phyloP scores from a whole-genome alignment of 2,888 invertebrate genomes.

The Ischnura elegans region DNA sequence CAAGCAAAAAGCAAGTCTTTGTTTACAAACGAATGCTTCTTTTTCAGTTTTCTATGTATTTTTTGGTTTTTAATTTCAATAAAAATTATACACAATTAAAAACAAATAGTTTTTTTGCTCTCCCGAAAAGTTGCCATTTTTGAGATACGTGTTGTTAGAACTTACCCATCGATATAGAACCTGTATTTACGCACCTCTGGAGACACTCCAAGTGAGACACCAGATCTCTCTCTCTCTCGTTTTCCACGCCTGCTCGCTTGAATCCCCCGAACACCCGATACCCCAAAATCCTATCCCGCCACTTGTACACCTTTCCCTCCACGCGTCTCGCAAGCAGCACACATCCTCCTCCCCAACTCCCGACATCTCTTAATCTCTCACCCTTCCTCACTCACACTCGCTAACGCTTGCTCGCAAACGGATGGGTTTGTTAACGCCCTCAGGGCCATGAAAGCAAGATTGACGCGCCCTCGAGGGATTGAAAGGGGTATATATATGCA shows the following conservation, averaged over 20 bases:
- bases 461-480: constrained; percentile 28
- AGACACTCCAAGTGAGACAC: neutral
- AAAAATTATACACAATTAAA: too few relatives aligned
- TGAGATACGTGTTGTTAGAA: too few relatives aligned
- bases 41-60: too few relatives aligned
- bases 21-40: too few relatives aligned
- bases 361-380: neutral
- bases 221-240: neutral
- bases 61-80: too few relatives aligned
- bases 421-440: constrained; percentile 54
- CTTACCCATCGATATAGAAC: too few relatives aligned
- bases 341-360: neutral
- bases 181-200: neutral
- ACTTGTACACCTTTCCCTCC: neutral
- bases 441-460: constrained; percentile 34
- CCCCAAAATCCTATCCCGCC: constrained; percentile 7
- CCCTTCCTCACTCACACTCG: neutral
- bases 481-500: neutral
- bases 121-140: too few relatives aligned
- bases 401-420: neutral
- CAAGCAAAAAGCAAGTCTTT: too few relatives aligned
- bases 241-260: neutral
- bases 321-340: neutral
- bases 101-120: too few relatives aligned
- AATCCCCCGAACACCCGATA: constrained; percentile 46